Conservation (phyloP, 2,888 invertebrate genomes). For the Athalia rosae region DNA sequence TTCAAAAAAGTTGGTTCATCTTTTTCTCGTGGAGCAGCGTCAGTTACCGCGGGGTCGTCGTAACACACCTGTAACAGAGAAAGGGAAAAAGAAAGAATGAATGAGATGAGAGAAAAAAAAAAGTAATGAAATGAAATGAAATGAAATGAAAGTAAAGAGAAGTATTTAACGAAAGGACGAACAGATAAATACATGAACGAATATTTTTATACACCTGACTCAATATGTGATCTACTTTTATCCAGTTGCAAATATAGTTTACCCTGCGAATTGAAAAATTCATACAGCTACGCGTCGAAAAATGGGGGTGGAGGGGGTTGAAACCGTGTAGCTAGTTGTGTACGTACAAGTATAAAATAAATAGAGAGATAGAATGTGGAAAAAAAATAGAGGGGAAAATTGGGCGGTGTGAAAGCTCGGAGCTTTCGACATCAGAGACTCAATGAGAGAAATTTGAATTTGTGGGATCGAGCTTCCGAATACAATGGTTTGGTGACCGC, state of each 20-base stretch:
- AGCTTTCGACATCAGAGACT: background rate
- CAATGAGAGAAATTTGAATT: conserved; percentile 25
- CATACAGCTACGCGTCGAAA: too few species aligned
- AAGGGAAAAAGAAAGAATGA: background rate
- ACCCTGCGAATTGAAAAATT: too few species aligned
- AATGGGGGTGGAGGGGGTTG: too few species aligned
- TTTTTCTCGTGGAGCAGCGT: conserved; percentile 30
- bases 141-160: conserved; percentile 17
- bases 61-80: conserved; percentile 2
- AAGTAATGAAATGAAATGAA: conserved; percentile 10
- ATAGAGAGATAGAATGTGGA: too few species aligned
- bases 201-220: too few species aligned
- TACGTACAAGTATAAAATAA: too few species aligned
- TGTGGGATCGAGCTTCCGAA: background rate
- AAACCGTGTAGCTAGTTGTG: too few species aligned
- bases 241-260: too few species aligned
- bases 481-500: conserved; percentile 11
- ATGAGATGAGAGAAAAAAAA: conserved; percentile 12
- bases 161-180: conserved; percentile 36
- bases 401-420: background rate
- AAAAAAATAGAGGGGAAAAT: background rate
- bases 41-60: background rate
- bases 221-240: too few species aligned
- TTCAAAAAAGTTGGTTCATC: background rate
- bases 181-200: conserved; percentile 45